phyloP scores from a whole-genome alignment of 1,140 invertebrate species.

The Portunus trituberculatus region DNA sequence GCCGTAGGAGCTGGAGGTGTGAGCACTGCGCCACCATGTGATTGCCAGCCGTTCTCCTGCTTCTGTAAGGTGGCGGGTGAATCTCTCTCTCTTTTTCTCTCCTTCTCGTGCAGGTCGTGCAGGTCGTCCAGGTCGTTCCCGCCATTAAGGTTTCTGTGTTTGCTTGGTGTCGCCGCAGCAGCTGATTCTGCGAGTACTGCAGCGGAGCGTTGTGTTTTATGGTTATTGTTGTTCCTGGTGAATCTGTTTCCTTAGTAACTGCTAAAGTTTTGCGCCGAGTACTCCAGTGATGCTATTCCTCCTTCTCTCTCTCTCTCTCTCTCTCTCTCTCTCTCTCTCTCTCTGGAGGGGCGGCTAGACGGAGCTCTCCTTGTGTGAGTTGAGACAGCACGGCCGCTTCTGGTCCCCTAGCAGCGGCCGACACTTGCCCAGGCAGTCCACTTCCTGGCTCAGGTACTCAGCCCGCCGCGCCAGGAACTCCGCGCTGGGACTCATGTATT shows the following conservation, averaged over 20 bases:
- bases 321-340: background rate
- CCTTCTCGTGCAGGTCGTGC: background rate
- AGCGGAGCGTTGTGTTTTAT: background rate
- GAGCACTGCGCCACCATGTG: background rate
- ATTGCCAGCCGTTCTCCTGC: background rate
- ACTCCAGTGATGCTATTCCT: background rate
- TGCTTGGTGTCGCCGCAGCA: background rate
- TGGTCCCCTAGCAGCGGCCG: background rate
- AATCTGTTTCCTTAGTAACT: background rate
- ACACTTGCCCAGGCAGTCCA: background rate
- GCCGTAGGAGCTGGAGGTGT: too few species aligned
- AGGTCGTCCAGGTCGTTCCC: background rate
- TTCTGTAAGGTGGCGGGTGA: background rate
- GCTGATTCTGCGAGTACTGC: background rate
- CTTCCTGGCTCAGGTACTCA: too few species aligned
- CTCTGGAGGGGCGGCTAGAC: background rate
- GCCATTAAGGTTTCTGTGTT: background rate
- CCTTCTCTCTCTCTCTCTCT: background rate
- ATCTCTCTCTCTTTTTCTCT: background rate
- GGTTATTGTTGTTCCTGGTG: background rate
- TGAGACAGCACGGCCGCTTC: background rate
- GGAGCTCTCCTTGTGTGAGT: slow-evolving; percentile 51
- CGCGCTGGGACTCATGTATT: background rate
- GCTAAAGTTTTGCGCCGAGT: background rate
- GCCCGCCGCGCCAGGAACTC: background rate